Conservation (phyloP, 2,113 vertebrate species). For the Sceloporus undulatus region DNA sequence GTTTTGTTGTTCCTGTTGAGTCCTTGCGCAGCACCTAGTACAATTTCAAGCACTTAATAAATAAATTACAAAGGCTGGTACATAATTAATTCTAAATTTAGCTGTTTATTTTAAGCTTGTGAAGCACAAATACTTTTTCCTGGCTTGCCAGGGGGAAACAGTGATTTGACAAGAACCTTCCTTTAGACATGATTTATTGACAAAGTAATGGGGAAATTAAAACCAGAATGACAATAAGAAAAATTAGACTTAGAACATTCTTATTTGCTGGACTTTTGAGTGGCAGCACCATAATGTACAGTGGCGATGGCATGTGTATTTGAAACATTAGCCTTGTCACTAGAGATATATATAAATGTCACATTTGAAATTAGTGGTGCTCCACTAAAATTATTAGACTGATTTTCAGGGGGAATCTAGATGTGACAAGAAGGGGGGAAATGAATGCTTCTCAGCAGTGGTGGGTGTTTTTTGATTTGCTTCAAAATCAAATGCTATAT, state of each 20-base stretch:
- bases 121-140: background rate
- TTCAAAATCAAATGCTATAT: constrained; percentile 13
- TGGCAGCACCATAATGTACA: background rate
- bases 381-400: constrained; percentile 14
- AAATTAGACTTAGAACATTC: background rate
- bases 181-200: background rate
- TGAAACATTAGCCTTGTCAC: constrained; percentile 12
- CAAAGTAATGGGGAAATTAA: constrained; percentile 11
- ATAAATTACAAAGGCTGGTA: background rate
- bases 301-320: background rate
- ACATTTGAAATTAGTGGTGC: constrained; percentile 13
- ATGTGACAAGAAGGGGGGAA: constrained; percentile 1
- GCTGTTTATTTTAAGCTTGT: background rate
- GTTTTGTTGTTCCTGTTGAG: background rate
- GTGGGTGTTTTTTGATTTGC: too few species aligned
- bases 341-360: constrained; percentile 22
- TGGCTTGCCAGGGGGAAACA: background rate
- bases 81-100: background rate
- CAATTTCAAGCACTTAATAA: background rate
- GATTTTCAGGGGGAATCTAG: constrained; percentile 9
- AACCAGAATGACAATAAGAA: background rate
- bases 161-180: background rate
- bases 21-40: background rate
- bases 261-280: constrained; percentile 20
- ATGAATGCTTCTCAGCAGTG: background rate